Conservation (phyloP, 2,888 invertebrate genomes). For the Pheosia tremula region DNA sequence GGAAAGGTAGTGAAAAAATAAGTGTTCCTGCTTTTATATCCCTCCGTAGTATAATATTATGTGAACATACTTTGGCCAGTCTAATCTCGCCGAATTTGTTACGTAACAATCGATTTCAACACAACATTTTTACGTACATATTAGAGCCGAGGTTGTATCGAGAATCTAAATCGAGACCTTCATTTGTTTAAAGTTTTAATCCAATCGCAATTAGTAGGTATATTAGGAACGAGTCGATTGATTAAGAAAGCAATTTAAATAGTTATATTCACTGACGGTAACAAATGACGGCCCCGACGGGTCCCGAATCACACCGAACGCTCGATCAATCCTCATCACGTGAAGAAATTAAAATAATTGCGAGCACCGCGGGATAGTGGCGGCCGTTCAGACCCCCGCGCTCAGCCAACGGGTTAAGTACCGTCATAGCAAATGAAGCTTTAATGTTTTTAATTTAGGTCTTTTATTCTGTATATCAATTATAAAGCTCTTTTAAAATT, state of each 20-base stretch:
- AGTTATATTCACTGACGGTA: conserved; percentile 55
- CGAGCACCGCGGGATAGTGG: conserved; percentile 64
- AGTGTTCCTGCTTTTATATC: too few species aligned
- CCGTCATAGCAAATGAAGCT: conserved; percentile 28
- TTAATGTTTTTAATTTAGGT: neutral
- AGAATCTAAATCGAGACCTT: neutral
- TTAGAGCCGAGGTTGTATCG: neutral
- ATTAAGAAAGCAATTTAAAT: conserved; percentile 55
- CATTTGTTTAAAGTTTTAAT: neutral
- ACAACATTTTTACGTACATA: neutral
- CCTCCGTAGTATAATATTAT: too few species aligned
- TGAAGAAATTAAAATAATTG: conserved; percentile 82
- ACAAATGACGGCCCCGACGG: conserved; percentile 63
- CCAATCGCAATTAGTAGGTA: conserved; percentile 1
- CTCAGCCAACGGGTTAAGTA: conserved; percentile 57
- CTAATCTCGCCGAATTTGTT: too few species aligned
- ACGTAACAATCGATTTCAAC: too few species aligned
- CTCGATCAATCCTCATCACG: conserved; percentile 74
- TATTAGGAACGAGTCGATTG: conserved; percentile 5
- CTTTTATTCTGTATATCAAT: neutral
- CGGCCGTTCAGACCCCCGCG: conserved; percentile 45
- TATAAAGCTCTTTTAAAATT: neutral
- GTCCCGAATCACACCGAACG: conserved; percentile 67
- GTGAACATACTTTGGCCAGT: too few species aligned
- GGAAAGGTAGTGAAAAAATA: too few species aligned